These are phyloP conservation scores for Pyrgus malvae DNA, from an alignment of 2,888 invertebrate genomes.

Conservation along the genomic window DNA sequence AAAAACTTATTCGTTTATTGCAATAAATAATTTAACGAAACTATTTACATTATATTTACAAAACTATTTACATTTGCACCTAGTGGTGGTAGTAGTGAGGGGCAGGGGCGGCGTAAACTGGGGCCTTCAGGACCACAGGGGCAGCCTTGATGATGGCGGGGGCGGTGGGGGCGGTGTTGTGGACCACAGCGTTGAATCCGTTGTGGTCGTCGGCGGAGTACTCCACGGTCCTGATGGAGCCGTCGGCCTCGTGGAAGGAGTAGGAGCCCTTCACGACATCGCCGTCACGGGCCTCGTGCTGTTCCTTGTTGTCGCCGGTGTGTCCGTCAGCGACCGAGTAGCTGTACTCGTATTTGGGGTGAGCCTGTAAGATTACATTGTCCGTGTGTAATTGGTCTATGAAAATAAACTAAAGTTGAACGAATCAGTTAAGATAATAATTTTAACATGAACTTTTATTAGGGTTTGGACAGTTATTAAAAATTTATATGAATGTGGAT, in stretches of 20 bases:
- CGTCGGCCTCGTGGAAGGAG: constrained; percentile 79
- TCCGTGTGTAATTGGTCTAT: background rate
- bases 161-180: constrained; percentile 56
- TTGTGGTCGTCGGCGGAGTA: constrained; percentile 79
- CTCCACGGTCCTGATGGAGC: constrained; percentile 79
- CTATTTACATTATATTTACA: constrained; percentile 25
- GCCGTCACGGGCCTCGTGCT: constrained; percentile 77
- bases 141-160: constrained; percentile 53
- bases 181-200: constrained; percentile 70
- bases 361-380: constrained; percentile 49
- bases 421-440: too few relatives aligned
- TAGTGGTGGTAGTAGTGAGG: constrained; percentile 53
- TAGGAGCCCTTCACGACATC: constrained; percentile 81
- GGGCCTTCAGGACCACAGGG: constrained; percentile 44
- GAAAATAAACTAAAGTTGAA: too few relatives aligned
- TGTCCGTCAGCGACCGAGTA: constrained; percentile 81
- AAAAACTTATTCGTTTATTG: constrained; percentile 43
- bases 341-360: constrained; percentile 75
- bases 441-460: too few relatives aligned
- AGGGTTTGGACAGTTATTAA: background rate
- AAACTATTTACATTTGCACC: background rate
- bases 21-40: constrained; percentile 46
- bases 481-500: too few relatives aligned
- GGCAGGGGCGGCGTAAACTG: constrained; percentile 42
- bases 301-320: constrained; percentile 81